Evolutionary conservation across 2,797 vertebrate genomes (phyloP).

Genomic region (Falco berigora): DNA sequence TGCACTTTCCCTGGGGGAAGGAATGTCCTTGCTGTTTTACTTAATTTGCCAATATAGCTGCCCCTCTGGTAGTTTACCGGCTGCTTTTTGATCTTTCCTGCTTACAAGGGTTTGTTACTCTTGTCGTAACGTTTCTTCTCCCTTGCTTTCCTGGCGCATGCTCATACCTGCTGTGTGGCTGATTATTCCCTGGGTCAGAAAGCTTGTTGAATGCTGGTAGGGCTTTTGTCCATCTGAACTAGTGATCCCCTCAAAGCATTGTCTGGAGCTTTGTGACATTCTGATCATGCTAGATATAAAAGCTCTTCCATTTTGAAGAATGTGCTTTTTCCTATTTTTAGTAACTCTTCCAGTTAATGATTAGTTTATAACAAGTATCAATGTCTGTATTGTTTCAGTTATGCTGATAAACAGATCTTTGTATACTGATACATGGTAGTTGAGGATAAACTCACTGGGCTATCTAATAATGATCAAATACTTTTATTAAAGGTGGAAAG

Average conservation of each 20-base stretch:
- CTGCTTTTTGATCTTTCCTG: not conserved
- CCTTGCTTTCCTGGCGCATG: not conserved
- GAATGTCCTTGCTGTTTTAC: not conserved
- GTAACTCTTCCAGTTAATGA: not conserved
- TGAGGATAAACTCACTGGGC: not conserved
- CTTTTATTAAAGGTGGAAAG: not conserved
- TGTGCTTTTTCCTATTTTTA: not conserved
- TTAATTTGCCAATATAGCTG: not conserved
- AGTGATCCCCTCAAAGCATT: not conserved
- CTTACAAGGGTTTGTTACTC: not conserved
- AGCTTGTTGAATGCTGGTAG: not conserved
- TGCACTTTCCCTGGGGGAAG: not conserved
- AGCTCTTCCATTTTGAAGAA: not conserved
- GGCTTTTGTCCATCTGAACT: not conserved
- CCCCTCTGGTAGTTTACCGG: not conserved
- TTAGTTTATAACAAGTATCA: not conserved
- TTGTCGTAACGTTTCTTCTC: not conserved
- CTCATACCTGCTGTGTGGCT: rapidly evolving
- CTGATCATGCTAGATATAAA: not conserved
- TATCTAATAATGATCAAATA: not conserved
- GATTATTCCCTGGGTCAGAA: not conserved
- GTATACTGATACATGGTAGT: not conserved
- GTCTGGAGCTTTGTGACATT: not conserved
- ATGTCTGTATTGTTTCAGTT: not conserved
- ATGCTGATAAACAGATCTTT: not conserved